Percentiles rank a stretch among this genome's conserved stretches.
These are phyloP conservation scores for Acanthiza pusilla DNA, from an alignment of 2,797 vertebrate genomes.

Conservation along the genomic window DNA sequence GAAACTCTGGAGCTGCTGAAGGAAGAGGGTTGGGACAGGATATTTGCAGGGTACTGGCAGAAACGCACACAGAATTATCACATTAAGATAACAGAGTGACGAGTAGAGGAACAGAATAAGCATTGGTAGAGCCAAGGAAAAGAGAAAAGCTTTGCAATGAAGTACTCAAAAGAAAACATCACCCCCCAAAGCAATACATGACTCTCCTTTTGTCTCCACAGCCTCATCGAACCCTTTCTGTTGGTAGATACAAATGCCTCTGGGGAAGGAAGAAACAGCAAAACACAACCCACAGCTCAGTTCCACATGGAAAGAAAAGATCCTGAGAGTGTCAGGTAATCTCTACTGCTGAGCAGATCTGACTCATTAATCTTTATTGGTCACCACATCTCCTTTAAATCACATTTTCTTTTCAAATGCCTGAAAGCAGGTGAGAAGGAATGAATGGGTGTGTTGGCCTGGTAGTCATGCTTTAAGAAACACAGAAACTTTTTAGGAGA, in stretches of 20 bases:
- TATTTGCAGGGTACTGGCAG: background rate
- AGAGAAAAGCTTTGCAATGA: background rate
- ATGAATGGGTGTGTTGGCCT: background rate
- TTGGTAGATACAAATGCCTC: background rate
- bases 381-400: background rate
- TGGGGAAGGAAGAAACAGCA: background rate
- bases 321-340: background rate
- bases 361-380: background rate
- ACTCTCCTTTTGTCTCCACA: background rate
- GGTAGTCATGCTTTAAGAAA: background rate
- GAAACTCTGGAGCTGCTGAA: background rate
- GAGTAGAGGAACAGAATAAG: background rate
- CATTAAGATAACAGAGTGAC: background rate
- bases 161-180: background rate
- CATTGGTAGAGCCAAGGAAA: background rate
- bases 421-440: background rate
- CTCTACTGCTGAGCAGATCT: background rate
- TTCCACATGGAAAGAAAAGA: background rate
- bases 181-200: rapidly evolving
- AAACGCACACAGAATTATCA: background rate
- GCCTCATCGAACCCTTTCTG: background rate
- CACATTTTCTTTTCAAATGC: background rate
- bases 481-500: background rate
- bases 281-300: background rate
- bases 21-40: background rate